Base-by-base conservation (phyloP, 1,140 invertebrate genomes). In the Hirudo medicinalis region DNA sequence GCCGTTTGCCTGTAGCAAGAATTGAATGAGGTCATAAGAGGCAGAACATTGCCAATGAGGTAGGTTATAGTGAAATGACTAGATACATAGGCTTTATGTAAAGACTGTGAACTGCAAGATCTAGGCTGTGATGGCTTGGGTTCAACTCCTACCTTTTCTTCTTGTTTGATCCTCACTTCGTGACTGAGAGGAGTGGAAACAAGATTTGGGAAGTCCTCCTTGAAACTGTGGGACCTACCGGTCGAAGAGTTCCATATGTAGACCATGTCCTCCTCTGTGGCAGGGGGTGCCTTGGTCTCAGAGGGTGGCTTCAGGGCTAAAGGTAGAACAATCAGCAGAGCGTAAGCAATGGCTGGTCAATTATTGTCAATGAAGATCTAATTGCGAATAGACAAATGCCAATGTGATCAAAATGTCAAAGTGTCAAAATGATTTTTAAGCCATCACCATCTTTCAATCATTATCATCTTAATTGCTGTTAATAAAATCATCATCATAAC, bases 241-340 rank as follows among this genome's bases (percentile, higher is more conserved):
- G 57, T n/a, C 11, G 22, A 0, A 11, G 22, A 22, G 57, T 63
- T 63, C 22, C 29, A 32, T 2, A 63, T 32, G 57, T 63, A 63
- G 0, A 63, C 29, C 22, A 63, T 32, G 57, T 63, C 57, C 22
- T 63, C 57, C 57, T 63, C 57, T 0, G 57, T 32, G 9, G 57
- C 57, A 11, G 6, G 29, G 57, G 57, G 22, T 32, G 57, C 3
- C 20, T 63, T 63, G 57, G 22, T 19, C 22, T 25, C 29, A 2
- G 57, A 63, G 22, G 57, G 57, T 63, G 57, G 22, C 29, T 13
- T 63, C 20, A 63, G 57, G 57, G 57, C 57, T 63, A 25, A 22
- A 6, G 22, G 22, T 0, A n/a, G 43, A 49, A 17, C 43, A 49
- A 49, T 49, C 43, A 17, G 0, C 43, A 49, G 43, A 49, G 4